Evolutionary conservation across 1,140 invertebrate species (phyloP).

Genomic region (Aphidius gifuensis): DNA sequence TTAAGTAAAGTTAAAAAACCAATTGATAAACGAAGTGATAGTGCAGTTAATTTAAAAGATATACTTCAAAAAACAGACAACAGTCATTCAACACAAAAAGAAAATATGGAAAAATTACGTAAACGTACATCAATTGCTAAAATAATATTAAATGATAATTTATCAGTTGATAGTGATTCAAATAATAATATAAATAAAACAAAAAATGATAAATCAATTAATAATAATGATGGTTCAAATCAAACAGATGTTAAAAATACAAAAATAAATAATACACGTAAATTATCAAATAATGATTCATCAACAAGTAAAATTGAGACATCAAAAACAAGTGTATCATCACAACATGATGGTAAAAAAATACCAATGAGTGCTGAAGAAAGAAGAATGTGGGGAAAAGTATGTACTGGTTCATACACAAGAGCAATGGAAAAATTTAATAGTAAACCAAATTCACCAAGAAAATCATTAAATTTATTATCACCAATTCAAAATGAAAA

Average conservation of each 20-base stretch:
- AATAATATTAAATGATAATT: constrained; percentile 45
- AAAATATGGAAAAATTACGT: constrained; percentile 47
- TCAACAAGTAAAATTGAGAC: too few species aligned
- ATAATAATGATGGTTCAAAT: not conserved
- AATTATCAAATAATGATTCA: not conserved
- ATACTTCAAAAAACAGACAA: constrained; percentile 43
- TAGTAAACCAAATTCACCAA: constrained; percentile 33
- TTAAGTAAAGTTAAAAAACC: constrained; percentile 12
- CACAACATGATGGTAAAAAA: constrained; percentile 10
- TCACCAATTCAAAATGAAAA: constrained; percentile 36
- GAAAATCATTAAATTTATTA: constrained; percentile 30
- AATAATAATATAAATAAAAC: constrained; percentile 32
- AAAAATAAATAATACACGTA: too few species aligned
- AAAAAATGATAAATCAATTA: constrained; percentile 26
- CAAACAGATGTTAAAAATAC: constrained; percentile 7
- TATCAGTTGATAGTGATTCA: constrained; percentile 29
- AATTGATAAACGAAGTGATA: constrained; percentile 18
- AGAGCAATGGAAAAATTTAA: constrained; percentile 55
- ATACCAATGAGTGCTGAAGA: constrained; percentile 23
- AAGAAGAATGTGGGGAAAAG: constrained; percentile 43
- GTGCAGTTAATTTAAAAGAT: constrained; percentile 40
- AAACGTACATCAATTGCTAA: constrained; percentile 48
- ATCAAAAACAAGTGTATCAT: not conserved
- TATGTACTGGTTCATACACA: constrained; percentile 55
- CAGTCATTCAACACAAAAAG: constrained; percentile 37